phyloP scores from a whole-genome alignment of 53 echinoderm and acorn worm genomes.

The Crossaster papposus region DNA sequence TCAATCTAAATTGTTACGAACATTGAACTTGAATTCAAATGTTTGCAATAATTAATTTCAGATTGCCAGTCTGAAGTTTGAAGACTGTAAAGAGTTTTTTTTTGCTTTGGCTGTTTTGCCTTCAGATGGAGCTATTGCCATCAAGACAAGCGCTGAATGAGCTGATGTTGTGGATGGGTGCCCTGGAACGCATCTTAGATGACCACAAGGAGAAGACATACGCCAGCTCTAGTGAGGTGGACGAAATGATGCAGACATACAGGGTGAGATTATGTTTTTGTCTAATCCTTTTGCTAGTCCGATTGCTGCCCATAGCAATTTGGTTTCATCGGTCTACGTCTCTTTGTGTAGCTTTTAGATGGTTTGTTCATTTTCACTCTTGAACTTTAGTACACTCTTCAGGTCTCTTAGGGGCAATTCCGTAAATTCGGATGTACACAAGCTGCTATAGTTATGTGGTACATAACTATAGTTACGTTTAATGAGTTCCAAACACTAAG shows the following conservation, averaged over 20 bases:
- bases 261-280: constrained; percentile 58
- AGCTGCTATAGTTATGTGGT: too few species aligned
- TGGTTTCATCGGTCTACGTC: neutral
- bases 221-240: constrained; percentile 72
- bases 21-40: too few species aligned
- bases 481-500: too few species aligned
- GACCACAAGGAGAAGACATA: constrained; percentile 66
- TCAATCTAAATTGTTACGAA: too few species aligned
- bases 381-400: neutral
- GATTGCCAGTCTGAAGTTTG: too few species aligned
- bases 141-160: constrained; percentile 93
- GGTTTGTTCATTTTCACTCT: constrained; percentile 11
- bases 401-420: neutral
- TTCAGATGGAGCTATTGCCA: constrained; percentile 89
- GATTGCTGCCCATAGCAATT: neutral
- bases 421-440: too few species aligned
- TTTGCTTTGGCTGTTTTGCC: constrained; percentile 9
- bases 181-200: constrained; percentile 72
- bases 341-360: neutral
- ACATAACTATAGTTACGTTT: too few species aligned
- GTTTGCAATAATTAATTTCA: too few species aligned
- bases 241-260: constrained; percentile 73
- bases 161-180: constrained; percentile 92
- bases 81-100: too few species aligned
- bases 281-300: neutral